These are phyloP conservation scores for Lepidurus arcticus DNA, from an alignment of 1,140 invertebrate genomes.

Conservation along the genomic window DNA sequence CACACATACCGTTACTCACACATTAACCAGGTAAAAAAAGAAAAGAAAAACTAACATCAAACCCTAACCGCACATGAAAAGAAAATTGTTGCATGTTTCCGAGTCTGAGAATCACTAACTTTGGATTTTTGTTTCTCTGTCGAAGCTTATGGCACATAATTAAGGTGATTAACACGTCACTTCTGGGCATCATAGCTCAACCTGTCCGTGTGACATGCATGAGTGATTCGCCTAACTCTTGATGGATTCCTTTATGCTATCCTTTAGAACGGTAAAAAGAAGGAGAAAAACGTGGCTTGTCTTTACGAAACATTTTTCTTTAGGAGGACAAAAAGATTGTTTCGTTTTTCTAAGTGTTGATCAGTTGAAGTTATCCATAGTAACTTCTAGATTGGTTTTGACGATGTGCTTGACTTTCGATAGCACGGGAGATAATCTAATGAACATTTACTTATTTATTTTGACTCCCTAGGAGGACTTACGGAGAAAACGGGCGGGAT, in stretches of 20 bases:
- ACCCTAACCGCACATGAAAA: neutral
- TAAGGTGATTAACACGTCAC: conserved; percentile 15
- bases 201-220: conserved; percentile 9
- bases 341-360: too few species aligned
- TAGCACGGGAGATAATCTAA: neutral
- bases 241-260: neutral
- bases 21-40: conserved; percentile 3
- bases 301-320: too few species aligned
- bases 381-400: neutral
- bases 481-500: neutral
- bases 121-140: neutral
- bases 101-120: neutral
- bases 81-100: neutral
- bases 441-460: neutral
- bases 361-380: too few species aligned
- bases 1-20: conserved; percentile 10
- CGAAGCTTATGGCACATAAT: conserved; percentile 8
- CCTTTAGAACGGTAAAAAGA: too few species aligned
- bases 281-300: too few species aligned
- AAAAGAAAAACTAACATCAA: neutral
- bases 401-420: neutral
- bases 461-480: neutral
- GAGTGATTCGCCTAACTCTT: conserved; percentile 1
- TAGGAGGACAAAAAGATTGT: too few species aligned
- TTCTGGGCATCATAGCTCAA: neutral